Evolutionary conservation across 2,888 invertebrate species (phyloP), one percentile per base, ranked within the genome.

Genomic region (Leptopterna dolabrata): DNA sequence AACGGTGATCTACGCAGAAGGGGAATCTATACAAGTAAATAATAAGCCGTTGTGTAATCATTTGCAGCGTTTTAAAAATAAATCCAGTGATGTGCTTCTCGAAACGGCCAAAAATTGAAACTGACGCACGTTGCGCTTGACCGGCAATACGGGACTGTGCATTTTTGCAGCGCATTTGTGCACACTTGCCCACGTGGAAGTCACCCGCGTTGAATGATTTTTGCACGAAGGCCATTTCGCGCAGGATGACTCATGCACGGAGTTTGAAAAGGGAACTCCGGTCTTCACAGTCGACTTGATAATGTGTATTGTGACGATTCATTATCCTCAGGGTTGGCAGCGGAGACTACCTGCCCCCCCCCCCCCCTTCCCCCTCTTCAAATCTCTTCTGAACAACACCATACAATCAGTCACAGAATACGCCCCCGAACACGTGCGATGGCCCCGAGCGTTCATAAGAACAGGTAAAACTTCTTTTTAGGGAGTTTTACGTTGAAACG

Each of bases 381-480:
- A 55, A 55, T 55, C 55, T 55, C 55, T 7, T 19, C 55, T 55
- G 55, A 55, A 3, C 36, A 63, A 14, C 29, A 73, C 73, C 36
- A 16, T 6, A 73, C 73, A 29, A 73, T 73, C 29, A 73, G 73
- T 30, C 30, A 11, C n/a, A 36, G 73, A 73, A 73, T 63, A 73
- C 73, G 73, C 73, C 73, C 73, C 36, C 41, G 73, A 73, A 73
- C 73, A 73, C 73, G 73, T 73, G 73, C 73, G 73, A 73, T 36
- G 73, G 19, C 41, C 73, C 63, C 63, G 27, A 41, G 41, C 73
- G 73, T 73, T n/a, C 73, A 73, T 73, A 73, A 73, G 73, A 73
- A 41, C 73, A 73, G 73, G 73, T 73, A 73, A 73, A 73, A 73
- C 73, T 73, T 73, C 41, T 73, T 41, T 30, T 73, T 73, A 30